These are phyloP conservation scores for Macrosteles quadrilineatus DNA, from an alignment of 1,140 invertebrate genomes.

Conservation along the genomic window DNA sequence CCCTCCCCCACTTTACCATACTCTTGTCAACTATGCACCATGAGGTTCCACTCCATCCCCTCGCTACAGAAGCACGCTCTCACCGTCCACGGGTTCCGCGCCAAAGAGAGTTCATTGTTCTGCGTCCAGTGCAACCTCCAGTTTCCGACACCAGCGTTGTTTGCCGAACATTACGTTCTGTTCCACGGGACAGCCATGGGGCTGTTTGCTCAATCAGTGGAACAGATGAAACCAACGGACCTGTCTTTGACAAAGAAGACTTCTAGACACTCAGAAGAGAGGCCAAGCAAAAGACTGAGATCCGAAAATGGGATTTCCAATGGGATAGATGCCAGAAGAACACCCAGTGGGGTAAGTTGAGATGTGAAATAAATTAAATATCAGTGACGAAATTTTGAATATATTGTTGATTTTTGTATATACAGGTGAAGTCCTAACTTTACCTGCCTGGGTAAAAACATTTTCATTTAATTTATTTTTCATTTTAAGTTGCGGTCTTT, in stretches of 20 bases:
- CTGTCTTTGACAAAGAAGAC: slow-evolving; percentile 55
- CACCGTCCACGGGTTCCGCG: slow-evolving; percentile 46
- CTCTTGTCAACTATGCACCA: slow-evolving; percentile 56
- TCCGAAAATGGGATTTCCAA: slow-evolving; percentile 34
- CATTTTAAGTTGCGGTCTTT: too few relatives aligned
- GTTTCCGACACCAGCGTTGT: slow-evolving; percentile 54
- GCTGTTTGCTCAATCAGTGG: slow-evolving; percentile 40
- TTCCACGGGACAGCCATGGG: slow-evolving; percentile 51
- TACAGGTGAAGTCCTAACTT: too few relatives aligned
- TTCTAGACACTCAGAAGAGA: slow-evolving; percentile 34
- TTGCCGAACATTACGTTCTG: slow-evolving; percentile 64
- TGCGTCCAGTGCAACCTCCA: slow-evolving; percentile 58
- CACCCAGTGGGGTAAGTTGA: slow-evolving; percentile 18
- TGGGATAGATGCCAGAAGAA: slow-evolving; percentile 10
- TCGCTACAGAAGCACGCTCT: slow-evolving; percentile 51
- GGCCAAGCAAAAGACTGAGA: slow-evolving; percentile 28
- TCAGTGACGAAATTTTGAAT: background rate
- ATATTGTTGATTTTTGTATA: background rate
- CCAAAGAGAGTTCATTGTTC: slow-evolving; percentile 43
- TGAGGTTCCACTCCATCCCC: slow-evolving; percentile 53
- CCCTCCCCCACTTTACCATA: slow-evolving; percentile 44
- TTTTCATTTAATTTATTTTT: too few relatives aligned
- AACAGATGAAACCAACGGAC: slow-evolving; percentile 64
- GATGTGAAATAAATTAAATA: background rate
- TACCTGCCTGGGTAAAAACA: too few relatives aligned